phyloP scores from a whole-genome alignment of 2,888 invertebrate species.

The Synergus japonicus region DNA sequence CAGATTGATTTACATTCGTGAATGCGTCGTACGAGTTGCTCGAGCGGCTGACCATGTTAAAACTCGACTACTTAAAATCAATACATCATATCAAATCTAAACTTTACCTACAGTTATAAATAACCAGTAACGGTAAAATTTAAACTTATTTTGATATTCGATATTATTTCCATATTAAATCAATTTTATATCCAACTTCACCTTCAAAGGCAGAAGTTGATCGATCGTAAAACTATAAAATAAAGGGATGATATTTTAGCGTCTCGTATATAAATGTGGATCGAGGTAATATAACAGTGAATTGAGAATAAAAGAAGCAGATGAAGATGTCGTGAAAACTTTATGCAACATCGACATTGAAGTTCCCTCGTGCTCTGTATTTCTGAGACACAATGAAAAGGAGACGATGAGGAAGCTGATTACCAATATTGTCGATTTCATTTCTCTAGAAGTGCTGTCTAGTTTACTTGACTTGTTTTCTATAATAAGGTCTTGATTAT shows the following conservation, averaged over 20 bases:
- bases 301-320: slow-evolving; percentile 18
- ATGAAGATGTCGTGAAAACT: slow-evolving; percentile 23
- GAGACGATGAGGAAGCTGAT: neutral
- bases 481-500: neutral
- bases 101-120: neutral
- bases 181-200: neutral
- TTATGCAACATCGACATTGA: slow-evolving; percentile 11
- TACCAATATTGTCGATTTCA: neutral
- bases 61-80: slow-evolving; percentile 29
- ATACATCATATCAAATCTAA: neutral
- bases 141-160: neutral
- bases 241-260: neutral
- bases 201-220: neutral
- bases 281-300: slow-evolving; percentile 28
- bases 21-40: slow-evolving; percentile 44
- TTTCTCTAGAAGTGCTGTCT: neutral
- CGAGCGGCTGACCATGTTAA: slow-evolving; percentile 10
- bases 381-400: neutral
- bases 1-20: slow-evolving; percentile 68
- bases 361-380: neutral
- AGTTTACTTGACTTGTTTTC: slow-evolving; percentile 7
- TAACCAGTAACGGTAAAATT: neutral
- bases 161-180: neutral
- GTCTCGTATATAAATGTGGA: slow-evolving; percentile 14
- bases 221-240: slow-evolving; percentile 27